phyloP scores from a whole-genome alignment of 1,140 invertebrate genomes.

The Cryptotermes secundus region DNA sequence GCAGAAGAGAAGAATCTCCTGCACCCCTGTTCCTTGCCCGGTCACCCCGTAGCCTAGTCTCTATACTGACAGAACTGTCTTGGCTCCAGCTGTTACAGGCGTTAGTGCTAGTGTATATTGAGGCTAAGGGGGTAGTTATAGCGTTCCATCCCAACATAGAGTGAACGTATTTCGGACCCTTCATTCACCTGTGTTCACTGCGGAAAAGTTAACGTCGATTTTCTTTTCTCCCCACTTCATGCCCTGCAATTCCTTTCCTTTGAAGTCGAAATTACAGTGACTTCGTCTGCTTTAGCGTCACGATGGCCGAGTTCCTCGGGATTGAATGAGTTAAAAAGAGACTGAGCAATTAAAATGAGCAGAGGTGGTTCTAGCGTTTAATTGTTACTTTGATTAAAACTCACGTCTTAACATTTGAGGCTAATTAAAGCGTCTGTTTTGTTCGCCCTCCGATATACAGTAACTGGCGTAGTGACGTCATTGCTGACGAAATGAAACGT shows the following conservation, averaged over 20 bases:
- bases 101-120: too few relatives aligned
- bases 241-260: neutral
- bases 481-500: too few relatives aligned
- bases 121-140: neutral
- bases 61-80: too few relatives aligned
- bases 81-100: too few relatives aligned
- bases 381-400: neutral
- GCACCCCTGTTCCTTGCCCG: too few relatives aligned
- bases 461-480: too few relatives aligned
- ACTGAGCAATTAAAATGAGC: conserved; percentile 23
- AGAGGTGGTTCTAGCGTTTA: neutral
- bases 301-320: neutral
- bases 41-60: too few relatives aligned
- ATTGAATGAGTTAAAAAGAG: neutral
- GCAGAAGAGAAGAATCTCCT: too few relatives aligned
- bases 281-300: neutral
- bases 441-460: too few relatives aligned
- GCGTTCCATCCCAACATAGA: neutral
- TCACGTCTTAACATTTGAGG: neutral
- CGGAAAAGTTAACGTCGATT: neutral
- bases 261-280: neutral
- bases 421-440: neutral
- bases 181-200: neutral
- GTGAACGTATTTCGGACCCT: neutral
- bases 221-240: neutral